Evolutionary conservation across 2,113 vertebrate species (phyloP).

Genomic region (Chiloscyllium plagiosum): DNA sequence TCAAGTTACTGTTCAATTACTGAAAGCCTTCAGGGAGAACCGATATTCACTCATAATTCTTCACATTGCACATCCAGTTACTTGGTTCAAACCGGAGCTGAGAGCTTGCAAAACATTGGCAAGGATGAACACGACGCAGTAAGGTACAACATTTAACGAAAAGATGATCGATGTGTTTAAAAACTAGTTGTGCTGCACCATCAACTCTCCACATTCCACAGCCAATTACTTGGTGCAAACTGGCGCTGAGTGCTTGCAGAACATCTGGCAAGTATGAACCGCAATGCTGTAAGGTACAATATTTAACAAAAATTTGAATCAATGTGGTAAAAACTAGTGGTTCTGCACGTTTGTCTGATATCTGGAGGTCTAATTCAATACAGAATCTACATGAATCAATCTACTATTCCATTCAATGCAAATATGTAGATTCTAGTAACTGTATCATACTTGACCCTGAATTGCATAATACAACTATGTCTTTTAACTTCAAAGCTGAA

Average conservation of each 20-base stretch:
- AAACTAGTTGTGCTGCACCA: not conserved
- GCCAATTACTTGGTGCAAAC: not conserved
- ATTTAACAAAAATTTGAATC: not conserved
- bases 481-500: not conserved
- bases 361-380: not conserved
- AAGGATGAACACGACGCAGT: not conserved
- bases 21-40: not conserved
- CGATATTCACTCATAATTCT: not conserved
- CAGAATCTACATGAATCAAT: not conserved
- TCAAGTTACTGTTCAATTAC: not conserved
- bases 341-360: not conserved
- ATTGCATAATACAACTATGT: not conserved
- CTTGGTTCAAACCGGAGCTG: not conserved
- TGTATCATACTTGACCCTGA: not conserved
- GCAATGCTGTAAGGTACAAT: not conserved
- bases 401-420: no score
- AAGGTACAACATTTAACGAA: not conserved
- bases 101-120: not conserved
- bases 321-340: not conserved
- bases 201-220: not conserved
- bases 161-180: not conserved
- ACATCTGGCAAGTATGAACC: not conserved
- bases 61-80: not conserved
- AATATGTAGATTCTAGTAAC: not conserved
- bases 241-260: not conserved